phyloP scores from a whole-genome alignment of 2,113 vertebrate genomes.

The Onychorhynchus coronatus region DNA sequence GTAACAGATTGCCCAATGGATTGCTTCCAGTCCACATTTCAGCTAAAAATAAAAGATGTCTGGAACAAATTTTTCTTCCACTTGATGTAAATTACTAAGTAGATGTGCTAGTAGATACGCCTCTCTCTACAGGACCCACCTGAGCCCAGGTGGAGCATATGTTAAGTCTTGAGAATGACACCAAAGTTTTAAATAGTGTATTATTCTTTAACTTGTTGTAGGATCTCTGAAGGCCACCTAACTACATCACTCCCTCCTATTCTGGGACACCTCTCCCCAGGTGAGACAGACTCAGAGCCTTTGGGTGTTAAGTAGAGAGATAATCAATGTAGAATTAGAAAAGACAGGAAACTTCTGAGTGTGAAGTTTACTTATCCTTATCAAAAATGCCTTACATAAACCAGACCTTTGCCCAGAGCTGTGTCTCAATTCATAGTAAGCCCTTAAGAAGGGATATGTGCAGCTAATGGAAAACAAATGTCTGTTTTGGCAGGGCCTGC shows the following conservation, averaged over 20 bases:
- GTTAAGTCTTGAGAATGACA: background rate
- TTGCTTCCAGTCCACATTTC: background rate
- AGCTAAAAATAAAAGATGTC: background rate
- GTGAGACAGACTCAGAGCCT: background rate
- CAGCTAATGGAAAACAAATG: conserved; percentile 75
- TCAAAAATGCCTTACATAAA: conserved; percentile 43
- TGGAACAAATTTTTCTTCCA: background rate
- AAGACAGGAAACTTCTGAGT: background rate
- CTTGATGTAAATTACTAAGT: background rate
- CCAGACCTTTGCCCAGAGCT: conserved; percentile 17
- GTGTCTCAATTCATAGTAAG: background rate
- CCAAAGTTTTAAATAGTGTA: background rate
- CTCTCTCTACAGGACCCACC: background rate
- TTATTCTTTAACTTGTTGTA: background rate
- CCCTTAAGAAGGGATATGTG: conserved; percentile 46
- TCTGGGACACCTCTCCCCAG: background rate
- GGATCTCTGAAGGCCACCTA: background rate
- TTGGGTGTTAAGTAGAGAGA: background rate
- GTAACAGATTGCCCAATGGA: background rate
- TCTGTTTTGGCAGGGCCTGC: conserved; percentile 63
- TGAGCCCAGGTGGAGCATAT: background rate
- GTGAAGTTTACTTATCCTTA: conserved; percentile 31
- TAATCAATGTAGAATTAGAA: background rate
- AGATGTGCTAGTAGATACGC: background rate
- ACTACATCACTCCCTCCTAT: background rate